These are phyloP conservation scores for Harpalus rufipes DNA, from an alignment of 2,888 invertebrate genomes.

Conservation along the genomic window DNA sequence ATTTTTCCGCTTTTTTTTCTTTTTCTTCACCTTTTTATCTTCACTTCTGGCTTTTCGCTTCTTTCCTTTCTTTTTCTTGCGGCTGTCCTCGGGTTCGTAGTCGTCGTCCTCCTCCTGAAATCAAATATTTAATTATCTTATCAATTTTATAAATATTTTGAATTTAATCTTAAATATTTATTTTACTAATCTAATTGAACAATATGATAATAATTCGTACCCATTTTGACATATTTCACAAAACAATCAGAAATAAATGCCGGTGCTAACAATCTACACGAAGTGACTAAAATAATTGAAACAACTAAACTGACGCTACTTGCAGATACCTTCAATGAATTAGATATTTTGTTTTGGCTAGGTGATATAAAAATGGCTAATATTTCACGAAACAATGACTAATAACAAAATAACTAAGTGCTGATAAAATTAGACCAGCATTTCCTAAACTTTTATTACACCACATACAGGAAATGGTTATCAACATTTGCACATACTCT, in stretches of 20 bases:
- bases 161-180: constrained; percentile 52
- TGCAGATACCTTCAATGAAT: not conserved
- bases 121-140: constrained; percentile 53
- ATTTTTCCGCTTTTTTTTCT: constrained; percentile 96
- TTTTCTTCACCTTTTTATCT: constrained; percentile 94
- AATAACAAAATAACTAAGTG: constrained; percentile 12
- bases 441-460: constrained; percentile 33
- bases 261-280: not conserved
- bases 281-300: constrained; percentile 1
- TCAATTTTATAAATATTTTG: constrained; percentile 31
- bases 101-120: constrained; percentile 90
- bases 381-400: constrained; percentile 13
- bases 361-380: not conserved
- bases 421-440: constrained; percentile 37
- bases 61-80: constrained; percentile 95
- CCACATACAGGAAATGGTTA: not conserved
- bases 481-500: not conserved
- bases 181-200: constrained; percentile 23
- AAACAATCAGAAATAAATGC: constrained; percentile 34
- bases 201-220: constrained; percentile 66
- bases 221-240: constrained; percentile 44
- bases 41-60: constrained; percentile 95
- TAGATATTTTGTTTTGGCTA: constrained; percentile 9
- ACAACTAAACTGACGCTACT: not conserved
- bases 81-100: constrained; percentile 90